Base-by-base conservation (phyloP, 1,140 invertebrate genomes). In the Sweltsa coloradensis region DNA sequence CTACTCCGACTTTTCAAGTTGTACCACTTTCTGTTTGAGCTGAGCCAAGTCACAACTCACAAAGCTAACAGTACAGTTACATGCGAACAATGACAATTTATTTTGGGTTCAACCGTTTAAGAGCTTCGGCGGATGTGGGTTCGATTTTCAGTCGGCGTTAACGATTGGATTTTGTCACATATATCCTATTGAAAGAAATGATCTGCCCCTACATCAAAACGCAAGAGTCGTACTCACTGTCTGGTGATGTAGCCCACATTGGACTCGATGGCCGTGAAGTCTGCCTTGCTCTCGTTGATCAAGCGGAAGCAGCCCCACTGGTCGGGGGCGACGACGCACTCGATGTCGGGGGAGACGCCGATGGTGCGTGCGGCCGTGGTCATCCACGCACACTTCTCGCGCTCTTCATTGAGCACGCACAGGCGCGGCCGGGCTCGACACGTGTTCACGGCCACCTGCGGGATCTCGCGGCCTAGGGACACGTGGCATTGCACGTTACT, bases 221-320 rank as follows among this genome's bases (percentile, higher is more conserved):
- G n/a, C n/a, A n/a, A n/a, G n/a, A 9, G 34, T 9, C 45, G 5
- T 3, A 66, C 66, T 70, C 66, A 84, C 73, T 73, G 65, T 58
- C 80, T 75, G n/a, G 78, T 78, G 22, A 79, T 60, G 55, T 76
- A 83, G 36, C 81, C 79, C 51, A 79, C 78, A 54, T 83, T 81
- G 0, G 80, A 73, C 34, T 82, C 78, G 1, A 79, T 61, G 2
- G 71, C 71, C 13, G 83, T 73, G 43, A 87, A 64, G 57, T 88
- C 82, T n/a, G 78, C 75, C 4, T 67, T 50, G 11, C 69, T 63
- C 3, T 72, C 62, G 22, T 67, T 61, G 21, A 87, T 75, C 44
- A 69, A 66, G 0, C 61, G 55, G 42, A 87, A 69, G 59, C 84
- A 88, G 13, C 75, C 68, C 39, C 75, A 68, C 3, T 61, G 55